Conservation (phyloP, 2,888 invertebrate genomes). For the Aquatica leii region DNA sequence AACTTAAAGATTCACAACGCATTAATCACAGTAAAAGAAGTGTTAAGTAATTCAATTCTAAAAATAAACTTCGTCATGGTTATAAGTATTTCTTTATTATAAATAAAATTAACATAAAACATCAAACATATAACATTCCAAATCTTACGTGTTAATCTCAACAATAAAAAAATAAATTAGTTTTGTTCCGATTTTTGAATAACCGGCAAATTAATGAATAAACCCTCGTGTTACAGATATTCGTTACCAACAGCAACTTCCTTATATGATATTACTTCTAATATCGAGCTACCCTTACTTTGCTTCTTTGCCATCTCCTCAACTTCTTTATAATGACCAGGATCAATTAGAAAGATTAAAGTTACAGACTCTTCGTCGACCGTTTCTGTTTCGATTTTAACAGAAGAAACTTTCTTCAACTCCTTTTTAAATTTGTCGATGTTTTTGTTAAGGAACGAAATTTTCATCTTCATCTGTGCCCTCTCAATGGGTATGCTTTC, state of each 20-base stretch:
- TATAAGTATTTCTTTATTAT: too few species aligned
- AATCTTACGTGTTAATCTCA: too few species aligned
- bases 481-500: slow-evolving; percentile 87
- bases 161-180: too few species aligned
- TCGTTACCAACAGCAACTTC: slow-evolving; percentile 92
- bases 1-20: too few species aligned
- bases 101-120: too few species aligned
- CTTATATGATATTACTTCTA: slow-evolving; percentile 91
- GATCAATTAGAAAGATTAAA: slow-evolving; percentile 86
- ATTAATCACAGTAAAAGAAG: too few species aligned
- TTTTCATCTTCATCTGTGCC: slow-evolving; percentile 92
- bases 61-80: too few species aligned
- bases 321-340: slow-evolving; percentile 88
- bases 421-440: slow-evolving; percentile 86
- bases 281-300: slow-evolving; percentile 84
- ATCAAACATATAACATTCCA: too few species aligned
- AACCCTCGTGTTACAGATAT: background rate
- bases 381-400: slow-evolving; percentile 84
- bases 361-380: slow-evolving; percentile 84
- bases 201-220: too few species aligned
- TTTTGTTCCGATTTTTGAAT: too few species aligned
- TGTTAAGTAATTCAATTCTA: too few species aligned
- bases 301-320: slow-evolving; percentile 87
- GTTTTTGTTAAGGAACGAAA: slow-evolving; percentile 81
- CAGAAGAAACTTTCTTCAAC: slow-evolving; percentile 73